Conservation (phyloP, 2,888 invertebrate genomes). For the Dynastes grantii region DNA sequence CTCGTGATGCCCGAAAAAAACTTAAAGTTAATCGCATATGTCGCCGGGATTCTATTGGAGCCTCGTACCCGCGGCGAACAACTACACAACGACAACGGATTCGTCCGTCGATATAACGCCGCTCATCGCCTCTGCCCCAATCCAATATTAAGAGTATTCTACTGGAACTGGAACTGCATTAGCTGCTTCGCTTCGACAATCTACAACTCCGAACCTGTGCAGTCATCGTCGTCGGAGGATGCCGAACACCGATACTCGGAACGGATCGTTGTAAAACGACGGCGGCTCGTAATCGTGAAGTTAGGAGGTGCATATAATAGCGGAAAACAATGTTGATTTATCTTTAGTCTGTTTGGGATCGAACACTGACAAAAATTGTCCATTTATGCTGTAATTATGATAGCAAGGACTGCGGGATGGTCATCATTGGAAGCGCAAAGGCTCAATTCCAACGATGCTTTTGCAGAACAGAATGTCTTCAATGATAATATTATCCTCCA, state of each 20-base stretch:
- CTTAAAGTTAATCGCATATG: conserved; percentile 34
- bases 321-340: no score
- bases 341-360: no score
- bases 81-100: neutral
- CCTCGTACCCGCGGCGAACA: neutral
- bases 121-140: neutral
- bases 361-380: no score
- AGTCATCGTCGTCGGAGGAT: neutral
- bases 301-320: no score
- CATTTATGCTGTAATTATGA: no score
- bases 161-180: neutral
- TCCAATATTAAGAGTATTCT: conserved; percentile 4
- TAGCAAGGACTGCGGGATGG: no score
- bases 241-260: neutral
- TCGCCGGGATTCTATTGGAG: conserved; percentile 14
- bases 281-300: neutral
- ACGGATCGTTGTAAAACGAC: neutral
- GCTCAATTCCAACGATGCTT: no score
- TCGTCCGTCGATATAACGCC: neutral
- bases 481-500: no score
- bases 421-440: no score
- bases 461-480: no score
- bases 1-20: conserved; percentile 23
- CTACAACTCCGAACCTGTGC: neutral
- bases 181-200: neutral